A percentile compares a stretch with the other conserved stretches of the same genome.
Evolutionary conservation across 2,113 vertebrate species (phyloP).

Genomic region (Lota lota): DNA sequence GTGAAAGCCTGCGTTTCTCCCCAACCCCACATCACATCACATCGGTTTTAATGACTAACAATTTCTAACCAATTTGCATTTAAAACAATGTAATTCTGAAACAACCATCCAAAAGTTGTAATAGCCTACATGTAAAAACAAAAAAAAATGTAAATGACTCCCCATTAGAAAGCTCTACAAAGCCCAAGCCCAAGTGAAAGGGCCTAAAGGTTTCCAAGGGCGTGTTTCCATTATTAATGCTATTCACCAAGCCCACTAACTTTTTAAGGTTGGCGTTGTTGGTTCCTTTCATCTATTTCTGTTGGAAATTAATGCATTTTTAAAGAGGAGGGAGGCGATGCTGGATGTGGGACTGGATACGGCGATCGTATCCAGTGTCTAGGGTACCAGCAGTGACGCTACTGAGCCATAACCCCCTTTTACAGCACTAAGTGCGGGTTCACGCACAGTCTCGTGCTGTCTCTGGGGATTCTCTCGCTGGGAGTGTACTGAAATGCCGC

Average conservation of each 20-base stretch:
- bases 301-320: constrained; percentile 77
- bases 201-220: constrained; percentile 61
- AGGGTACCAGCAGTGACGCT: constrained; percentile 48
- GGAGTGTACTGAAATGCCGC: constrained; percentile 64
- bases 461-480: constrained; percentile 59
- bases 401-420: constrained; percentile 57
- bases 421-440: constrained; percentile 63
- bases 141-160: constrained; percentile 68
- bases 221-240: constrained; percentile 72
- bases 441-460: constrained; percentile 64
- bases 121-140: constrained; percentile 47
- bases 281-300: constrained; percentile 75
- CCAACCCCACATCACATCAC: neutral
- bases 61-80: constrained; percentile 69
- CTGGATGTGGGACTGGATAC: constrained; percentile 58
- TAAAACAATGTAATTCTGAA: constrained; percentile 71
- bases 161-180: constrained; percentile 71
- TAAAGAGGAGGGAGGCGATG: constrained; percentile 67
- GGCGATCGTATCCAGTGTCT: constrained; percentile 56
- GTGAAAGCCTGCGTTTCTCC: constrained; percentile 45
- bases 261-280: constrained; percentile 70
- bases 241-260: constrained; percentile 66
- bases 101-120: constrained; percentile 66
- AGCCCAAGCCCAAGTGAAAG: constrained; percentile 57
- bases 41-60: constrained; percentile 65